Evolutionary conservation across 2,113 vertebrate genomes (phyloP), one percentile per base, ranked within the genome.

Genomic region (Illadopsis cleaveri): DNA sequence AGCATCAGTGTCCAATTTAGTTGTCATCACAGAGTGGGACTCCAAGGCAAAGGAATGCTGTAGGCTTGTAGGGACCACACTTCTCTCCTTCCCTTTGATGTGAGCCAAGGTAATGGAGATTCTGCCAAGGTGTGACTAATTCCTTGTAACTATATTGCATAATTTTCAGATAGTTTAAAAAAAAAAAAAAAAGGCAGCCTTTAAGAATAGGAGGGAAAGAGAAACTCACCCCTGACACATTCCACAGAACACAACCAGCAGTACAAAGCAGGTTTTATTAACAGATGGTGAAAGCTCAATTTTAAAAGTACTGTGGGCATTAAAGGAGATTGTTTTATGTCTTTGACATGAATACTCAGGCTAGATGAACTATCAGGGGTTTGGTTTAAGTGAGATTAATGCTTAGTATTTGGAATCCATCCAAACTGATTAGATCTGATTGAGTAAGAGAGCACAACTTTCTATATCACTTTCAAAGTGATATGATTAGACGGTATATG

Each of bases 361-460:
- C 93, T 90, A 96, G 97, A 94, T 97, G 97, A 97, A 96, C 98
- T 96, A 95, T 90, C 93, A 94, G 90, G 94, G 96, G 96, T 96
- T 71, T 58, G 93, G 96, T 97, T 96, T 97, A 97, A 97, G 97
- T 96, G 95, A 97, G 97, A 98, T 98, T 97, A 97, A 97, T 97
- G 97, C 92, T 97, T 95, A 77, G 90, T 71, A 50, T 93, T 97
- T 98, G 98, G 97, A 97, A 94, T 80, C 70, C 75, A 61, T 97
- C 98, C 98, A 98, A 92, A 97, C 97, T 98, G 97, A 98, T 97
- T 98, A 98, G 97, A 97, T 97, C 97, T 96, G 97, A 95, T 97
- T 97, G 97, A 96, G 97, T 96, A 93, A 97, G 96, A 94, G 92
- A 95, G 95, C 94, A 86, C 87, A 97, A 97, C 97, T 97, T 98